phyloP scores from a whole-genome alignment of 2,113 vertebrate genomes.

The Gopherus flavomarginatus region DNA sequence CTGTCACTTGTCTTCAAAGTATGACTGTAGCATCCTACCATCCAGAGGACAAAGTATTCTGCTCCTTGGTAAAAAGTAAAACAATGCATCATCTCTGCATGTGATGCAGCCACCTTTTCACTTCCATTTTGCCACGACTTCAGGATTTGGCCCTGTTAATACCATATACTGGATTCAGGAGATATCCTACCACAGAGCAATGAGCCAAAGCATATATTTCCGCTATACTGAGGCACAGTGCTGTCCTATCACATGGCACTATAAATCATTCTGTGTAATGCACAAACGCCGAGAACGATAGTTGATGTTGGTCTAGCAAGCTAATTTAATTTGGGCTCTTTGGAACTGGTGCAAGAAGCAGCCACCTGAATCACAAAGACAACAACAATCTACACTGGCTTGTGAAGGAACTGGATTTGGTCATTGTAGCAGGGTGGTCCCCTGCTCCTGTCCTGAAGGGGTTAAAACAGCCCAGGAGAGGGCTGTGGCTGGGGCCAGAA shows the following conservation, averaged over 20 bases:
- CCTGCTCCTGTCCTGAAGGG: too few species aligned
- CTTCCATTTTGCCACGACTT: not conserved
- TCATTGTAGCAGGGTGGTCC: too few species aligned
- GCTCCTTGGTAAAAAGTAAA: not conserved
- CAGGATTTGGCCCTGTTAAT: rapidly evolving
- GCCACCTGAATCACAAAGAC: not conserved
- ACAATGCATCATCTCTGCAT: not conserved
- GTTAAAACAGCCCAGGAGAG: too few species aligned
- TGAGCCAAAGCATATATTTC: rapidly evolving
- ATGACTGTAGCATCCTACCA: not conserved
- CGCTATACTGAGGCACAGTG: not conserved
- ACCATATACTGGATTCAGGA: not conserved
- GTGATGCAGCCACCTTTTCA: not conserved
- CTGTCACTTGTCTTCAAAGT: not conserved
- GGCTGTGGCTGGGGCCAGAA: too few species aligned
- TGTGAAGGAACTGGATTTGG: not conserved
- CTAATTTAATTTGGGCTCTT: not conserved
- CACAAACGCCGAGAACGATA: rapidly evolving
- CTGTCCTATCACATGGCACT: not conserved
- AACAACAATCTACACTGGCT: not conserved
- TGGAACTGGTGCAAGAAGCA: not conserved
- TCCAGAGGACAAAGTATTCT: not conserved
- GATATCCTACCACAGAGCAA: rapidly evolving
- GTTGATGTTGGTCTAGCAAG: not conserved
- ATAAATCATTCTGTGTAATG: not conserved